Evolutionary conservation across 2,113 vertebrate genomes (phyloP).

Genomic region (Cyanoliseus patagonus): DNA sequence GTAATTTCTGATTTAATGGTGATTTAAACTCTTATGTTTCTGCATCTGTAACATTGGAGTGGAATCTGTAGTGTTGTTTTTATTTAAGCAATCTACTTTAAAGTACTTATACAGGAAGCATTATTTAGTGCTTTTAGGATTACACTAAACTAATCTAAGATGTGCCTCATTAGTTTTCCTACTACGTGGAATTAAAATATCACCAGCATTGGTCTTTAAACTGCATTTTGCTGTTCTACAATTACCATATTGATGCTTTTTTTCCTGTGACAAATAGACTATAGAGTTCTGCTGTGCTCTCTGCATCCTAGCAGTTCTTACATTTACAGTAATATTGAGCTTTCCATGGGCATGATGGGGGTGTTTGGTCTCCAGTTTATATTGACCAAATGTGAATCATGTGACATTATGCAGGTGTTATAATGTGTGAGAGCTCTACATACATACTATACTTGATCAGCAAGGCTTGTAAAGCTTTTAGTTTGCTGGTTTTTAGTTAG

Average conservation of each 20-base stretch:
- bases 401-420: neutral
- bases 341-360: neutral
- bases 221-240: slow-evolving; percentile 4
- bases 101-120: neutral
- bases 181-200: neutral
- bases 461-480: neutral
- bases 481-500: neutral
- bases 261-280: neutral
- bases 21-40: neutral
- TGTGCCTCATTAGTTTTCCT: slow-evolving; percentile 33
- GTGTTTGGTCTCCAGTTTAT: neutral
- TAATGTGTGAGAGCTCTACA: neutral
- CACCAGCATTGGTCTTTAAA: slow-evolving; percentile 1
- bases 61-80: neutral
- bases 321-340: neutral
- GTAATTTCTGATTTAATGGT: neutral
- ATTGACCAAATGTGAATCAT: neutral
- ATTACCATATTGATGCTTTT: slow-evolving; percentile 10
- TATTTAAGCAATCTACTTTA: neutral
- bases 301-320: neutral
- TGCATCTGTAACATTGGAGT: neutral
- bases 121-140: slow-evolving; percentile 36
- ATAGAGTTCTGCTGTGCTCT: neutral
- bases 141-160: slow-evolving; percentile 18
- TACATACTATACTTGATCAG: neutral